Conservation (phyloP, 2,113 vertebrate genomes). For the Oreochromis niloticus region DNA sequence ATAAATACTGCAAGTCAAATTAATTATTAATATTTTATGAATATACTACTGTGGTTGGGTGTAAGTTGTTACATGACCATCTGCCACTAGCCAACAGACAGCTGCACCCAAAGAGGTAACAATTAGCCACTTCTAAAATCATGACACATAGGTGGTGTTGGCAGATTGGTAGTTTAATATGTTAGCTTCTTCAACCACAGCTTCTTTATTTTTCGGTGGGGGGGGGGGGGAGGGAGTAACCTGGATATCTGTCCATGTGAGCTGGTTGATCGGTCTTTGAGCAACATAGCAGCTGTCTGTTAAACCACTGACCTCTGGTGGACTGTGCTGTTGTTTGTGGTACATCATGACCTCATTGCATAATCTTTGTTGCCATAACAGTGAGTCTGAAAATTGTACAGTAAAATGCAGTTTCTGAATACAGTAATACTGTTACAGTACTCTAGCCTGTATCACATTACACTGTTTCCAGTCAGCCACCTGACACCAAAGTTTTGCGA, state of each 20-base stretch:
- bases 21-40: not conserved
- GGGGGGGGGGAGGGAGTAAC: too few species aligned
- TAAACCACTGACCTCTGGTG: not conserved
- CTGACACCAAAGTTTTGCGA: too few species aligned
- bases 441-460: not conserved
- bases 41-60: not conserved
- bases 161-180: not conserved
- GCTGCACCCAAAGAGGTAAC: not conserved
- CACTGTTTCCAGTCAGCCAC: not conserved
- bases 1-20: not conserved
- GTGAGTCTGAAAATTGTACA: not conserved
- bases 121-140: not conserved
- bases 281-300: not conserved
- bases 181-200: not conserved
- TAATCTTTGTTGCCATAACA: not conserved
- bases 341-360: not conserved
- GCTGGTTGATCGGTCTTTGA: not conserved
- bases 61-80: not conserved
- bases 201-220: not conserved
- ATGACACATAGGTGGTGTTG: not conserved
- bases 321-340: not conserved
- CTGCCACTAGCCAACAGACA: not conserved
- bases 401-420: not conserved
- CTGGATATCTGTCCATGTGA: fast-evolving
- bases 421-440: not conserved